Evolutionary conservation across 2,797 vertebrate genomes (phyloP).

Genomic region (Spheniscus humboldti): DNA sequence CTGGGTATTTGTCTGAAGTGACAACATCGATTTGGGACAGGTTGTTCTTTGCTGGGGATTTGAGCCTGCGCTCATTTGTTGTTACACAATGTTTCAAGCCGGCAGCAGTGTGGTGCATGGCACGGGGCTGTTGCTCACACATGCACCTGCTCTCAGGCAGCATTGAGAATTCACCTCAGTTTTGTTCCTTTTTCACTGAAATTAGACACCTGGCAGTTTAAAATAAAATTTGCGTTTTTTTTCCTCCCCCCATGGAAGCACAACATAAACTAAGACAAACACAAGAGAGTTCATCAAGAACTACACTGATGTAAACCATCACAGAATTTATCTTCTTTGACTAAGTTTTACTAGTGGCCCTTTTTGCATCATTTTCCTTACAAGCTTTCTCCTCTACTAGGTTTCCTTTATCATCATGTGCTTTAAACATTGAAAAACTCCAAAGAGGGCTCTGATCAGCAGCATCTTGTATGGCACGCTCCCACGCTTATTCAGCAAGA

Average conservation of each 20-base stretch:
- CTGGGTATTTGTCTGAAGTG: background rate
- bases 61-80: background rate
- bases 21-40: background rate
- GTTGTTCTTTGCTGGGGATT: background rate
- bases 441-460: background rate
- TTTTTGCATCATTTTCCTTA: background rate
- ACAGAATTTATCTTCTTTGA: background rate
- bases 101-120: background rate
- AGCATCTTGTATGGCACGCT: rapidly evolving
- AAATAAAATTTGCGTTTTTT: background rate
- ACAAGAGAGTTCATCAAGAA: background rate
- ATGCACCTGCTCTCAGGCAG: background rate
- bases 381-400: background rate
- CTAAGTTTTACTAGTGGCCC: background rate
- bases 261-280: background rate
- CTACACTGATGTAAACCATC: background rate
- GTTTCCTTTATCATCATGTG: background rate
- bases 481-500: background rate
- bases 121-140: background rate
- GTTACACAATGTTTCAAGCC: rapidly evolving
- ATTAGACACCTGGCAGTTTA: background rate
- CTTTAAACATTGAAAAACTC: background rate
- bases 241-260: background rate
- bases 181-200: background rate
- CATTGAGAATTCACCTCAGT: background rate